Evolutionary conservation across 2,888 invertebrate genomes (phyloP).

Genomic region (Microdon myrmicae): DNA sequence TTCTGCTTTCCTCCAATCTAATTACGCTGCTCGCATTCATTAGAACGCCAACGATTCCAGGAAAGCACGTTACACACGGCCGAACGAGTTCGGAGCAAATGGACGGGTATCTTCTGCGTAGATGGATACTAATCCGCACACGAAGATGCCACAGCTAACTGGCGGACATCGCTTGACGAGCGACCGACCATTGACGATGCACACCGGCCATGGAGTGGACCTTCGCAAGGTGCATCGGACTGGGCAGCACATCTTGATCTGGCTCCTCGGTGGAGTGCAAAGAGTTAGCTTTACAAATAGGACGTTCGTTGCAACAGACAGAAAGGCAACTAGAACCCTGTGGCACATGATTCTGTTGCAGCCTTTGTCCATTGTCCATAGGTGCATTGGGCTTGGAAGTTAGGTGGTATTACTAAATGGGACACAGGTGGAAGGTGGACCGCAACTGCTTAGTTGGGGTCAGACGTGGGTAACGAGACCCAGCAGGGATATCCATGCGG

Average conservation of each 20-base stretch:
- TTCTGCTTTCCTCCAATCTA: constrained; percentile 36
- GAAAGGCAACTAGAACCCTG: constrained; percentile 28
- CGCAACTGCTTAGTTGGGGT: constrained; percentile 3
- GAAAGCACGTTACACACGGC: constrained; percentile 35
- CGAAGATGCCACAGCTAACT: constrained; percentile 21
- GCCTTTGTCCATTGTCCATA: constrained; percentile 25
- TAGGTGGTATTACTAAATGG: too few relatives aligned
- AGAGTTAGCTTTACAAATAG: constrained; percentile 5
- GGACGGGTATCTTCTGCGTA: constrained; percentile 11
- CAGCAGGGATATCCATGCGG: constrained; percentile 50
- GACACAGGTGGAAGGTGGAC: constrained; percentile 11
- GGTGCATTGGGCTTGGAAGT: too few relatives aligned
- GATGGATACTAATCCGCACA: constrained; percentile 15
- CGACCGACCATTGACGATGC: constrained; percentile 17
- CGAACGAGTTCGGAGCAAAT: constrained; percentile 2
- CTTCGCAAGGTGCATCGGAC: constrained; percentile 23
- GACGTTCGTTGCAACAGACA: constrained; percentile 28
- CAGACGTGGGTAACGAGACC: too few relatives aligned
- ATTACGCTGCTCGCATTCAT: constrained; percentile 48
- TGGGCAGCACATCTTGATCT: constrained; percentile 12
- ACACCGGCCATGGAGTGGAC: neutral
- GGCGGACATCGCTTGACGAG: constrained; percentile 37
- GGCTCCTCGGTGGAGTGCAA: constrained; percentile 20
- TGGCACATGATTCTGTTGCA: constrained; percentile 11
- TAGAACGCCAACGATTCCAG: constrained; percentile 38